phyloP scores from a whole-genome alignment of 2,888 invertebrate species.

The Cistogaster globosa region DNA sequence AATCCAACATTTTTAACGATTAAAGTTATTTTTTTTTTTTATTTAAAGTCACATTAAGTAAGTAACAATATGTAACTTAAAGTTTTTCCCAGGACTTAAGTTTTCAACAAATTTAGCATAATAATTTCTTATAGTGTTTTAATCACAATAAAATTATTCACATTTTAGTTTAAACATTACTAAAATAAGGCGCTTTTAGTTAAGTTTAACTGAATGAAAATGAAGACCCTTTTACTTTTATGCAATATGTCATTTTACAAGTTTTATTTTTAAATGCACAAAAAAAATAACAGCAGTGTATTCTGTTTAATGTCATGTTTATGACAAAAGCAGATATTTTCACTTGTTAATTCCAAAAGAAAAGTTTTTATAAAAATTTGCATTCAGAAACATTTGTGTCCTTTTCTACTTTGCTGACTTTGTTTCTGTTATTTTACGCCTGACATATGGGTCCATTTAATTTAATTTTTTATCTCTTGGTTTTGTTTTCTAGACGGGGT shows the following conservation, averaged over 20 bases:
- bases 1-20: no score
- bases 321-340: slow-evolving; percentile 60
- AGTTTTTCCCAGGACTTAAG: no score
- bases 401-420: slow-evolving; percentile 2
- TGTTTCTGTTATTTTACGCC: slow-evolving; percentile 12
- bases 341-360: slow-evolving; percentile 53
- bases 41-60: no score
- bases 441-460: slow-evolving; percentile 43
- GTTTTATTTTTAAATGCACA: not conserved
- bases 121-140: no score
- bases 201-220: not conserved
- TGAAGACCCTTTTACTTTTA: not conserved
- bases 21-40: no score
- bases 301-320: slow-evolving; percentile 54
- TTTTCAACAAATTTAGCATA: no score
- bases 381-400: slow-evolving; percentile 18
- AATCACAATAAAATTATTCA: no score
- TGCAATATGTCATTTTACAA: slow-evolving; percentile 28
- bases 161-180: no score
- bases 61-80: no score
- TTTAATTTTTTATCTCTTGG: not conserved
- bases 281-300: slow-evolving; percentile 7
- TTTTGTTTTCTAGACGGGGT: slow-evolving; percentile 26
- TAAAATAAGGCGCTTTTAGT: not conserved
- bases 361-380: slow-evolving; percentile 35